Conservation (phyloP, 2,888 invertebrate species). For the Archips xylosteana region DNA sequence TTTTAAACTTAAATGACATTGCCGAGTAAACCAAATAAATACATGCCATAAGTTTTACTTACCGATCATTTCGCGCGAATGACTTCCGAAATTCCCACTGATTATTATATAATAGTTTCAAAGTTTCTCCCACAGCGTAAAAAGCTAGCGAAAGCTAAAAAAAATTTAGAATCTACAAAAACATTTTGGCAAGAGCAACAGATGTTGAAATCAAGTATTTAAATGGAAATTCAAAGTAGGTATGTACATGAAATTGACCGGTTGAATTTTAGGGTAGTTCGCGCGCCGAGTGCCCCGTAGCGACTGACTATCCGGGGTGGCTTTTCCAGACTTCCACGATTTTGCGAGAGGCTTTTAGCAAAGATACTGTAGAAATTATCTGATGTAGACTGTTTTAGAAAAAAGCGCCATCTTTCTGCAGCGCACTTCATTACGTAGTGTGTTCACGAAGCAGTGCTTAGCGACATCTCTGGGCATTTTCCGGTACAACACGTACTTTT, state of each 20-base stretch:
- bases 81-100: slow-evolving; percentile 66
- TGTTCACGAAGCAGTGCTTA: background rate
- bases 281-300: slow-evolving; percentile 70
- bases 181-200: slow-evolving; percentile 1
- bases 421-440: slow-evolving; percentile 14
- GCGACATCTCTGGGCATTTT: slow-evolving; percentile 50
- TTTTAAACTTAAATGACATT: background rate
- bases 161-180: slow-evolving; percentile 18
- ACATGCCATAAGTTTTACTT: slow-evolving; percentile 57
- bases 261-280: slow-evolving; percentile 57
- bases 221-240: background rate
- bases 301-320: slow-evolving; percentile 78
- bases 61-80: slow-evolving; percentile 76
- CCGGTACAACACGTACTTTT: slow-evolving; percentile 20
- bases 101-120: slow-evolving; percentile 65
- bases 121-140: slow-evolving; percentile 61
- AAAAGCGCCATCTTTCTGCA: slow-evolving; percentile 51
- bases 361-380: slow-evolving; percentile 45
- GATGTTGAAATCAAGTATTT: slow-evolving; percentile 4
- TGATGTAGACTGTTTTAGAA: slow-evolving; percentile 27
- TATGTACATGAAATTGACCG: slow-evolving; percentile 5
- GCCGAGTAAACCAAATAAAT: background rate
- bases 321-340: slow-evolving; percentile 72
- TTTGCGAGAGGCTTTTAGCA: slow-evolving; percentile 55
- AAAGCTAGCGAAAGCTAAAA: slow-evolving; percentile 23